phyloP scores from a whole-genome alignment of 2,797 vertebrate species.

The Pyrocephalus nanus region DNA sequence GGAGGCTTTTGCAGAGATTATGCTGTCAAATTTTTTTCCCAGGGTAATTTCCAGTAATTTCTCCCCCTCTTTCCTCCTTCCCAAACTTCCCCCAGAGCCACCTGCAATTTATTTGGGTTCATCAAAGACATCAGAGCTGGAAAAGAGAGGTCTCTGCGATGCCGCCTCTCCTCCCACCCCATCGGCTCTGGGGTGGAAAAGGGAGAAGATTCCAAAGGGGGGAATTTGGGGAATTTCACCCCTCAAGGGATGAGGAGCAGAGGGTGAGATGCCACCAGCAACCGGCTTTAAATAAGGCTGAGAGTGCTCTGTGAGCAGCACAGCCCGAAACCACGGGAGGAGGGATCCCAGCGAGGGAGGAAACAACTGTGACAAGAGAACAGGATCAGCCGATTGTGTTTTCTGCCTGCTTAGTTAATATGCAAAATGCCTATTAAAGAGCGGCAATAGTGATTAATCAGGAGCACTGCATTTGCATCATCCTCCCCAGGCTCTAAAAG shows the following conservation, averaged over 20 bases:
- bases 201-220: neutral
- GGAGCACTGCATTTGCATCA: neutral
- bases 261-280: neutral
- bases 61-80: neutral
- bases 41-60: neutral
- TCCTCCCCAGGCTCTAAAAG: neutral
- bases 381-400: neutral
- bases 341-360: neutral
- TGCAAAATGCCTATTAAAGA: neutral
- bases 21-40: neutral
- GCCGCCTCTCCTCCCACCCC: neutral
- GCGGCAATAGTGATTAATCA: neutral
- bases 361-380: neutral
- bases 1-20: neutral
- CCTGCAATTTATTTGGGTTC: neutral
- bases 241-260: neutral
- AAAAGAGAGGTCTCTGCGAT: neutral
- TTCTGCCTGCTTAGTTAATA: conserved; percentile 16
- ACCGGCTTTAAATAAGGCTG: neutral
- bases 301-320: neutral
- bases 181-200: neutral
- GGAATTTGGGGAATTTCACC: neutral
- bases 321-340: neutral
- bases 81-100: neutral
- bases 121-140: neutral